Conservation (phyloP, 2,888 invertebrate genomes). For the Polyploca ridens region DNA sequence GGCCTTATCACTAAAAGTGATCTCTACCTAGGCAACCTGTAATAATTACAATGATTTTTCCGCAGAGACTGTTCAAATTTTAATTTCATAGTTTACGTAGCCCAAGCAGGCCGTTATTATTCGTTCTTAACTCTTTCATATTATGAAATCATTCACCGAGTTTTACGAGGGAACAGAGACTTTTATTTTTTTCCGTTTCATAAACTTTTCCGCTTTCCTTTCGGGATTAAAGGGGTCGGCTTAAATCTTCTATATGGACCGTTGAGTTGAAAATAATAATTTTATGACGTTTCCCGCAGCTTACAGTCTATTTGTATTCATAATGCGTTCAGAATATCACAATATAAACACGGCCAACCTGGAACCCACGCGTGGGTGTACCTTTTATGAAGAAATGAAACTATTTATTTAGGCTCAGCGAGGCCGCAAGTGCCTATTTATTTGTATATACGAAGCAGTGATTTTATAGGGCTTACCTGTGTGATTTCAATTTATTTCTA, state of each 20-base stretch:
- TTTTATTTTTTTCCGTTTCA: slow-evolving; percentile 31
- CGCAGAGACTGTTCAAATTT: not conserved
- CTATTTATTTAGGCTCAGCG: not conserved
- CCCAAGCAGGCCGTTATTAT: slow-evolving; percentile 1
- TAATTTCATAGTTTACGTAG: slow-evolving; percentile 1
- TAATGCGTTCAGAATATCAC: slow-evolving; percentile 29
- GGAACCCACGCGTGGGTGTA: slow-evolving; percentile 20
- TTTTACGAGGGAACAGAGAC: slow-evolving; percentile 25
- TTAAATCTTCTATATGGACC: slow-evolving; percentile 24
- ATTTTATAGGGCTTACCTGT: not conserved
- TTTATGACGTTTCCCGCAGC: slow-evolving; percentile 24
- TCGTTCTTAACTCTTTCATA: slow-evolving; percentile 5
- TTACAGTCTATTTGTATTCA: slow-evolving; percentile 32
- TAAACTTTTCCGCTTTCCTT: slow-evolving; percentile 27
- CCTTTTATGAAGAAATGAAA: slow-evolving; percentile 10
- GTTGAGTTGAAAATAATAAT: slow-evolving; percentile 31
- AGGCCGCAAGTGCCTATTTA: not conserved
- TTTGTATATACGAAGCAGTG: not conserved
- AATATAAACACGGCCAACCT: slow-evolving; percentile 18
- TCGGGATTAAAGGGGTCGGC: slow-evolving; percentile 19
- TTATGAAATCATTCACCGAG: slow-evolving; percentile 9
- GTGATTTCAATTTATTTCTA: not conserved
- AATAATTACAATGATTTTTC: too few relatives aligned
- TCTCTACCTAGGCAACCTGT: too few relatives aligned
- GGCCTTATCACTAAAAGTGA: too few relatives aligned